These are phyloP conservation scores for Anguilla rostrata DNA, from an alignment of 2,113 vertebrate genomes.

Conservation along the genomic window DNA sequence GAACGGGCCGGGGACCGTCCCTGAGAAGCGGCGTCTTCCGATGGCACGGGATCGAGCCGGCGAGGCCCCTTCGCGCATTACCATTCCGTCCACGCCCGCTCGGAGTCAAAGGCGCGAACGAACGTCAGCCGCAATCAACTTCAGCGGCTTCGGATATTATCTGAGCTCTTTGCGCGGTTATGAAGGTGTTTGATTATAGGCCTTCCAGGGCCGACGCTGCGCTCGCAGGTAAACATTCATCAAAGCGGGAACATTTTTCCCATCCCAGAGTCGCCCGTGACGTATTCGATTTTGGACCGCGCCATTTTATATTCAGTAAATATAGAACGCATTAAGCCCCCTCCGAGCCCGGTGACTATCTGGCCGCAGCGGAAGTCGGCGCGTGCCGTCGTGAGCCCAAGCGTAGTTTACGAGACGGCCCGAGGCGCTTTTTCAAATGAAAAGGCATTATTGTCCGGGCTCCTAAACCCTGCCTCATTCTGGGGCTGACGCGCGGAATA, in stretches of 20 bases:
- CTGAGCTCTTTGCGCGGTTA: neutral
- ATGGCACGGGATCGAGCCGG: neutral
- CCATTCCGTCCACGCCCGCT: neutral
- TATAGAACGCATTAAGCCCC: neutral
- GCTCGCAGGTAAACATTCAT: neutral
- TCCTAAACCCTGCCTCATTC: neutral
- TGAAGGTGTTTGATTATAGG: neutral
- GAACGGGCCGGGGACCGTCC: slow-evolving; percentile 23
- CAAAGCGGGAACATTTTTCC: neutral
- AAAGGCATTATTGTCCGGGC: neutral
- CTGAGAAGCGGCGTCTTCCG: neutral
- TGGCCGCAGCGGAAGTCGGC: neutral
- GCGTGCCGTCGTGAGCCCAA: neutral
- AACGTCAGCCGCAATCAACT: neutral
- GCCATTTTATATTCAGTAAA: neutral
- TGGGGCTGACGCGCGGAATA: neutral
- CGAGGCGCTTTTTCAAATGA: neutral
- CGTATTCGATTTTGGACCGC: neutral
- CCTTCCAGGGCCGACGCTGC: too few species aligned
- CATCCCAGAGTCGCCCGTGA: neutral
- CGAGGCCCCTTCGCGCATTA: neutral
- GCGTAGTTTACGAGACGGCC: neutral
- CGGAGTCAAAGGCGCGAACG: neutral
- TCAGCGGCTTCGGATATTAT: neutral
- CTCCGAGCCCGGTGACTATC: neutral